Conservation (phyloP, 2,888 invertebrate genomes). For the Cheilosia vulpina region DNA sequence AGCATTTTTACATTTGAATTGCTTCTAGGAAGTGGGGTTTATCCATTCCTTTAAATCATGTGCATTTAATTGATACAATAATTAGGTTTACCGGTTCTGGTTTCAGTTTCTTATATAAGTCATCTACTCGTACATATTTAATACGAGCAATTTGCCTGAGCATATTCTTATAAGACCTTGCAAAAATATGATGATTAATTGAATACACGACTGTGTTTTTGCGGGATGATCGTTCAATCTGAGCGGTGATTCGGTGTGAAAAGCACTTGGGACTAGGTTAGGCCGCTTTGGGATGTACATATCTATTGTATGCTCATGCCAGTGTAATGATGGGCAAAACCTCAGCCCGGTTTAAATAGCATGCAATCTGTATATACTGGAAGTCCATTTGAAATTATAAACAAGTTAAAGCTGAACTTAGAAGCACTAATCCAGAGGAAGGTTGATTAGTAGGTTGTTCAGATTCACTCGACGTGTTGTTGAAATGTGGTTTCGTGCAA, state of each 20-base stretch:
- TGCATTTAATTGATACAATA: neutral
- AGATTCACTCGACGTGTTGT: too few relatives aligned
- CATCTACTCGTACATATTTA: neutral
- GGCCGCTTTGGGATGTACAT: neutral
- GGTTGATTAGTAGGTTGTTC: too few relatives aligned
- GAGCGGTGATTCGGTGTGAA: neutral
- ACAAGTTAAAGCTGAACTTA: too few relatives aligned
- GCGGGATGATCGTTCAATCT: neutral
- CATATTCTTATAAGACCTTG: constrained; percentile 5
- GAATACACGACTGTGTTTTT: constrained; percentile 11
- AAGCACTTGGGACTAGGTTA: neutral
- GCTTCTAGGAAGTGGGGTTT: constrained; percentile 41
- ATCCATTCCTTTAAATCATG: constrained; percentile 15
- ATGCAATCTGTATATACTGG: too few relatives aligned
- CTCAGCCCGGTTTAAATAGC: too few relatives aligned
- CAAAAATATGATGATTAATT: constrained; percentile 13
- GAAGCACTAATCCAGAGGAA: too few relatives aligned
- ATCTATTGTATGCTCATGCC: neutral
- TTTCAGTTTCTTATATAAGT: neutral
- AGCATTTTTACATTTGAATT: constrained; percentile 7
- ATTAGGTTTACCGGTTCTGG: constrained; percentile 2
- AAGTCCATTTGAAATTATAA: too few relatives aligned
- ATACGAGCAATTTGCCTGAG: neutral
- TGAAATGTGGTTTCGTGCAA: too few relatives aligned
- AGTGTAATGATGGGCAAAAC: too few relatives aligned